phyloP scores from a whole-genome alignment of 2,888 invertebrate genomes.

The Parasteatoda lunata region DNA sequence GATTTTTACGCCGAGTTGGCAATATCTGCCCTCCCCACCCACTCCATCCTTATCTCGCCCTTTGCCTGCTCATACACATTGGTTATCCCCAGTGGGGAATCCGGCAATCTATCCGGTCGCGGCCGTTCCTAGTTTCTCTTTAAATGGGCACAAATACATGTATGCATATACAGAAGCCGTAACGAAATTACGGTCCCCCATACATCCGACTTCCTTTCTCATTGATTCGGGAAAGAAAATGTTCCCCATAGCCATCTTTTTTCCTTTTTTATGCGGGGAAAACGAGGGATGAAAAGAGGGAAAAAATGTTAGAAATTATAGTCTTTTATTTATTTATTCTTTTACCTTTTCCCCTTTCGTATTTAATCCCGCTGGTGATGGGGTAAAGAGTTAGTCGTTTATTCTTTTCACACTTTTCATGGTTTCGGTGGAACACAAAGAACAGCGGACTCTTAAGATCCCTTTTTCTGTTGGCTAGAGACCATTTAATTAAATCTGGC shows the following conservation, averaged over 20 bases:
- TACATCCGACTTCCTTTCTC: slow-evolving; percentile 1
- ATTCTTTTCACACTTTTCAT: neutral
- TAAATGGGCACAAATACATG: slow-evolving; percentile 25
- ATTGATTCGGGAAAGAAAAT: slow-evolving; percentile 30
- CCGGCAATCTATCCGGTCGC: slow-evolving; percentile 29
- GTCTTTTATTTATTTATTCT: neutral
- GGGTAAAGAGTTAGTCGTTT: neutral
- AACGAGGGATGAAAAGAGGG: neutral
- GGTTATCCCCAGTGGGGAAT: slow-evolving; percentile 25
- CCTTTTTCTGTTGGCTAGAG: slow-evolving; percentile 3
- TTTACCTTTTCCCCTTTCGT: neutral
- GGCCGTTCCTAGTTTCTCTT: neutral
- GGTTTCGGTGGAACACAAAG: neutral
- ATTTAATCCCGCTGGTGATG: slow-evolving; percentile 5
- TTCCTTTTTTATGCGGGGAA: neutral
- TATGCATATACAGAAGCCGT: slow-evolving; percentile 10
- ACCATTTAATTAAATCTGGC: slow-evolving; percentile 51
- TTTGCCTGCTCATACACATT: slow-evolving; percentile 12
- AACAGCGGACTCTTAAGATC: neutral
- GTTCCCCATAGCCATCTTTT: neutral
- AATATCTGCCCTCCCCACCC: slow-evolving; percentile 31
- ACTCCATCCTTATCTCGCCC: slow-evolving; percentile 36
- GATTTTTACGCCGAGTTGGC: neutral
- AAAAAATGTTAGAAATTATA: slow-evolving; percentile 1
- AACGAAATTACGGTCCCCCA: slow-evolving; percentile 38